These are phyloP conservation scores for Ametastegia equiseti DNA, from an alignment of 2,888 invertebrate species.

Conservation along the genomic window DNA sequence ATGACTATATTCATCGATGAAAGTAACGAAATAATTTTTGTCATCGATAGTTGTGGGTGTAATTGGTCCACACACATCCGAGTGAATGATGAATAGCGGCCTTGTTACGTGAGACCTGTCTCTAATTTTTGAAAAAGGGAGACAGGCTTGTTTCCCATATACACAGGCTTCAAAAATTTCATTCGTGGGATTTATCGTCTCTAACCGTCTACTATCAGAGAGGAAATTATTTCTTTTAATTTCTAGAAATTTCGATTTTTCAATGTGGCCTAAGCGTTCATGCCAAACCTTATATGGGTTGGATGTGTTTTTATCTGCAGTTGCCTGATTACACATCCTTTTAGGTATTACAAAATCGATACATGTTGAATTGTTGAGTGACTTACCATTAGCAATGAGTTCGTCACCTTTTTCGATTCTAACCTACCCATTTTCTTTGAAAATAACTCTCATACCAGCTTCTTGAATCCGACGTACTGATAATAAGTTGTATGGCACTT, in stretches of 20 bases:
- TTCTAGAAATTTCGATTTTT: conserved; percentile 58
- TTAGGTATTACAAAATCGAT: conserved; percentile 50
- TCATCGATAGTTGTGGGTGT: too few relatives aligned
- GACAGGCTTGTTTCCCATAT: too few relatives aligned
- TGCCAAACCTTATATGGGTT: conserved; percentile 61
- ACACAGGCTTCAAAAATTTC: too few relatives aligned
- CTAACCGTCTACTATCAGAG: too few relatives aligned
- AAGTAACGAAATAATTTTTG: too few relatives aligned
- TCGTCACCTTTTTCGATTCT: not conserved
- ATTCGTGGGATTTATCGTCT: too few relatives aligned
- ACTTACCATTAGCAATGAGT: not conserved
- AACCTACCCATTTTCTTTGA: not conserved
- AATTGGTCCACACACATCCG: too few relatives aligned
- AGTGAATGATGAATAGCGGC: too few relatives aligned
- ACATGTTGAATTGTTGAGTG: conserved; percentile 55
- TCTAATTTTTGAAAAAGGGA: too few relatives aligned
- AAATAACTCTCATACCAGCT: not conserved
- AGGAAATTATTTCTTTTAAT: conserved; percentile 51
- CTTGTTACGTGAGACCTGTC: too few relatives aligned
- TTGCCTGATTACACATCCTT: too few relatives aligned
- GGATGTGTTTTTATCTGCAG: conserved; percentile 26
- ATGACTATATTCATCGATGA: too few relatives aligned
- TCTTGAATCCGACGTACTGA: not conserved
- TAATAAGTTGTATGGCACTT: conserved; percentile 53
- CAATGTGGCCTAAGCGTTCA: conserved; percentile 63